These are phyloP conservation scores for Nyctalus aviator DNA, from an alignment of 2,797 vertebrate genomes.

Conservation along the genomic window DNA sequence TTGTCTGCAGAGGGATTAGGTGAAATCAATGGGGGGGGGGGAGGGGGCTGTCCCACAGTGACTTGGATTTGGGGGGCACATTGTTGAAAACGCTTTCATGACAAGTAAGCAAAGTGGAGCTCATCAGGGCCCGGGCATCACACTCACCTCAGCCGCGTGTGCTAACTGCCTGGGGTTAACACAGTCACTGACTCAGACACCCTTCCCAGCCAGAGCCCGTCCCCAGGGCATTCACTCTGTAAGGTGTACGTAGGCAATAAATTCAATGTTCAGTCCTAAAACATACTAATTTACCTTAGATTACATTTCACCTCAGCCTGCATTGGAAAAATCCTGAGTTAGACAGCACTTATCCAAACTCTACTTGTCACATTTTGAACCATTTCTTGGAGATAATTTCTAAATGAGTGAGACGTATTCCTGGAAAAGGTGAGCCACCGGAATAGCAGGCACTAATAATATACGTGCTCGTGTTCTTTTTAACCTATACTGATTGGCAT, in stretches of 20 bases:
- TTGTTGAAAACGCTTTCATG: neutral
- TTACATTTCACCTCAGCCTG: neutral
- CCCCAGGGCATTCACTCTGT: neutral
- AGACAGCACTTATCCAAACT: neutral
- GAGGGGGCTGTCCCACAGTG: no score
- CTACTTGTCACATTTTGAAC: slow-evolving; percentile 36
- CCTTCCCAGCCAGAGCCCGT: neutral
- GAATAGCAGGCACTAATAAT: slow-evolving; percentile 44
- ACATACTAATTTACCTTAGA: neutral
- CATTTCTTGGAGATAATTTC: slow-evolving; percentile 48
- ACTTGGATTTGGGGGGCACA: neutral
- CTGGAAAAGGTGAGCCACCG: slow-evolving; percentile 50
- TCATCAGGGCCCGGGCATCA: neutral
- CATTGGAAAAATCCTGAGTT: neutral
- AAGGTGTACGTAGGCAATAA: neutral
- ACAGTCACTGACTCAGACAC: neutral
- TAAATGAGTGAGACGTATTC: slow-evolving; percentile 44
- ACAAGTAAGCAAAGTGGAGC: neutral
- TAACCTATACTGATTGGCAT: slow-evolving; percentile 46
- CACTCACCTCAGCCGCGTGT: neutral
- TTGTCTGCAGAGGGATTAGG: neutral
- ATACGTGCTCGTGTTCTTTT: slow-evolving; percentile 47
- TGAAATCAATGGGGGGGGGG: neutral
- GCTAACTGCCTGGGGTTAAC: neutral
- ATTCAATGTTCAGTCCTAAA: neutral